Evolutionary conservation across 2,797 vertebrate species (phyloP).

Genomic region (Acipenser ruthenus): DNA sequence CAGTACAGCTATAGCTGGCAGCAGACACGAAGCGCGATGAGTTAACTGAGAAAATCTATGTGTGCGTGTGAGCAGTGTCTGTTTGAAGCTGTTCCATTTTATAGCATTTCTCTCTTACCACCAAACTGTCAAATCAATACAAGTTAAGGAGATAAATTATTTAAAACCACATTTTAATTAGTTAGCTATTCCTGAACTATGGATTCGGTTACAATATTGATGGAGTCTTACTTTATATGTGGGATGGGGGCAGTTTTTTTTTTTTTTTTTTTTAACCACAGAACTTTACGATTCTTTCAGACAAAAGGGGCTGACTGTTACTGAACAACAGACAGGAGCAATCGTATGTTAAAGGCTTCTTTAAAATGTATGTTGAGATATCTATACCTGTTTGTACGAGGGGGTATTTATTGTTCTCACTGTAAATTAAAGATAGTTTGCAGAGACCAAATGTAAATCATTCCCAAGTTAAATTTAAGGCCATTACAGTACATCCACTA

Average conservation of each 20-base stretch:
- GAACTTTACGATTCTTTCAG: conserved; percentile 19
- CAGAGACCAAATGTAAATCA: too few relatives aligned
- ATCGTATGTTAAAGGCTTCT: neutral
- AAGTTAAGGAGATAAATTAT: conserved; percentile 99
- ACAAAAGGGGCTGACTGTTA: conserved; percentile 24
- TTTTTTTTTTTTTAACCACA: conserved; percentile 27
- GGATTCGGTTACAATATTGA: conserved; percentile 94
- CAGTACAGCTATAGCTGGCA: neutral
- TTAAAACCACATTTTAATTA: conserved; percentile 98
- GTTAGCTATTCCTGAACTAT: conserved; percentile 93
- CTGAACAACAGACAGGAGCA: conserved; percentile 6
- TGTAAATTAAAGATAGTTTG: too few relatives aligned
- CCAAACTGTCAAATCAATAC: conserved; percentile 97
- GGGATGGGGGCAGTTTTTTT: conserved; percentile 36
- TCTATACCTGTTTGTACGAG: too few relatives aligned
- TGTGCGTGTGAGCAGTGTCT: conserved; percentile 46
- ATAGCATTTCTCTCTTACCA: conserved; percentile 81
- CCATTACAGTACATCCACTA: too few relatives aligned
- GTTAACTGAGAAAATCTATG: neutral
- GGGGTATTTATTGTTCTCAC: too few relatives aligned
- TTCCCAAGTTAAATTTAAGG: too few relatives aligned
- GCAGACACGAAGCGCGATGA: neutral
- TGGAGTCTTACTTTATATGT: conserved; percentile 65
- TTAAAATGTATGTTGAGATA: too few relatives aligned
- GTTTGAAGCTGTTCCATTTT: conserved; percentile 91